Evolutionary conservation across 1,140 invertebrate genomes (phyloP), one percentile per base, ranked within the genome.

Genomic region (Aphidius gifuensis): DNA sequence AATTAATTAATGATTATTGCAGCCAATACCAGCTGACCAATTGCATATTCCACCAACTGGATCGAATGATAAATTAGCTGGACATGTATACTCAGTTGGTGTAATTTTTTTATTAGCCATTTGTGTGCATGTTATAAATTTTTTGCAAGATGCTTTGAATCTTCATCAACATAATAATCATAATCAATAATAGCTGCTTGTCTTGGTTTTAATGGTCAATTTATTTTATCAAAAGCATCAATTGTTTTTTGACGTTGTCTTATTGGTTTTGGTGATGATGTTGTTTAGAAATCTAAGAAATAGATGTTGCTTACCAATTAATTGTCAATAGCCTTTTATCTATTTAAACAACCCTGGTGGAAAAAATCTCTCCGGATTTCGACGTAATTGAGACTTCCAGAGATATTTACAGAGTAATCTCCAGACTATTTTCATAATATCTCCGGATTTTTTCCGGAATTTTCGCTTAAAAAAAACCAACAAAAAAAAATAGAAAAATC

Each of bases 21-120:
- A 92, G 8, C 88, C 88, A 42, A 91, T 78, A 5, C 87, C 90
- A 5, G 88, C 86, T 1, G 90, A 88, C 91, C 91, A 94, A 74
- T 94, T 94, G 72, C 93, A 95, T 65, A 94, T 94, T 23, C 91
- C 92, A 16, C 92, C 92, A 5, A 93, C 86, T 1, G 91, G 91
- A 77, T 94, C 92, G 73, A 92, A 95, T 60, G 90, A 90, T 0
- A 94, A 79, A 38, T 88, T 88, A 60, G 87, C 87, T 0, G 92
- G 92, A 74, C 92, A 95, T 1, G 91, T 90, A 76, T 94, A 94
- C 65, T 92, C 91, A 86, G 91, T 94, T 3, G 91, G 92, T 0
- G 91, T 76, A 1, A 92, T 84, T 23, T 85, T 82, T 43, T 88
- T 87, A 68, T 86, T 89, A 53, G 92, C 90, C 81, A 92, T 90